Base-by-base conservation (phyloP, 1,140 invertebrate species). In the Prorops nasuta region DNA sequence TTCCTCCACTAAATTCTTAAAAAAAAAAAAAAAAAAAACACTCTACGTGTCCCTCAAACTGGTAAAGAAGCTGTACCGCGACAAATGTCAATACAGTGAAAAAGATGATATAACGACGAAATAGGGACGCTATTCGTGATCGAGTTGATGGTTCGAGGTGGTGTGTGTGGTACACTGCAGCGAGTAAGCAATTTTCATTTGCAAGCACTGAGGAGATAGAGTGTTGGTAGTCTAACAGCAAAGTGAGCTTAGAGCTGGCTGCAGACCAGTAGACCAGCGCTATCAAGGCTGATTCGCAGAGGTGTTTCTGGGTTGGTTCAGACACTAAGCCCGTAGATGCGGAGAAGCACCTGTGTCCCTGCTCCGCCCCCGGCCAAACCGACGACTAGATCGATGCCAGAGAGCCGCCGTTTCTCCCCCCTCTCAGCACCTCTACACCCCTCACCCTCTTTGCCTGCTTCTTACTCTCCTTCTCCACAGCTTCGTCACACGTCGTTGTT, bases 331-430 rank as follows among this genome's bases (percentile, higher is more conserved):
- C 61, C 56, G 57, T 60, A 67, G 66, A 64, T 59, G 60, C 58
- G 36, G 59, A 62, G 66, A 60, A 64, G 60, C 69, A 72, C 69
- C 71, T 72, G 69, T 69, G 68, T 68, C 67, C 66, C 58, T 52
- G 58, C 57, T 64, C 53, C 57, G 56, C 58, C 54, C 65, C 52
- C 50, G 51, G 56, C 60, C 55, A 56, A 68, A 68, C 63, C 54
- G 60, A 59, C 54, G 60, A 64, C 61, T 63, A 63, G 69, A 69
- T 72, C 65, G 67, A 68, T 68, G 62, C 64, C 55, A 65, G 54
- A 53, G 51, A 56, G 44, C 49, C 36, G 43, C 42, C 46, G 42
- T 50, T 46, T 51, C 55, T 51, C 38, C 49, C 58, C 56, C 58
- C 54, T 47, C 56, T 60, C 60, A 44, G 54, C 43, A 28, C 46